A percentile compares a stretch with the other conserved stretches of the same genome.
Evolutionary conservation across 2,888 invertebrate species (phyloP).

Genomic region (Argyresthia goedartella): DNA sequence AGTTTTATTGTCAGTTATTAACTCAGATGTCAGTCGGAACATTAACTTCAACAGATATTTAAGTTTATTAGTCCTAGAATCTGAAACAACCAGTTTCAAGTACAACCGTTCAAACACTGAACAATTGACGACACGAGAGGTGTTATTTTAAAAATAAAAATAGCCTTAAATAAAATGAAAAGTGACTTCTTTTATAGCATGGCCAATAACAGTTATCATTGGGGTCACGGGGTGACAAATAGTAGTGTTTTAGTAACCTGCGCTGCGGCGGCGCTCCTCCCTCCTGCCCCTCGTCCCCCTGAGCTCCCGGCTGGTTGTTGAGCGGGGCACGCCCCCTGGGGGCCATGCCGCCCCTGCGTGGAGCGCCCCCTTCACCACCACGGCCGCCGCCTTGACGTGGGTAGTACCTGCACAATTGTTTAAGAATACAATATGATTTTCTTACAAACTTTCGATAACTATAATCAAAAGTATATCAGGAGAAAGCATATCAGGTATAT

Average conservation of each 20-base stretch:
- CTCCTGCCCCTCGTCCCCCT: conserved; percentile 56
- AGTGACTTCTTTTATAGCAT: no score
- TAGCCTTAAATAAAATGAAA: no score
- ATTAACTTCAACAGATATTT: no score
- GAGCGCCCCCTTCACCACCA: conserved; percentile 67
- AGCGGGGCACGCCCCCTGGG: conserved; percentile 55
- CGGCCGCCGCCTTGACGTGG: conserved; percentile 63
- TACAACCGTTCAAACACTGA: no score
- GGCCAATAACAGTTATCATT: neutral
- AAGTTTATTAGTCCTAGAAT: no score
- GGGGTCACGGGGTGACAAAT: neutral
- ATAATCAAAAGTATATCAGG: neutral
- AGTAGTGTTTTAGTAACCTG: conserved; percentile 19
- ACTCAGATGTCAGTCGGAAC: no score
- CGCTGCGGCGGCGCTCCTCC: conserved; percentile 56
- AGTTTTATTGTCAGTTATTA: no score
- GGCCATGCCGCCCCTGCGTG: conserved; percentile 72
- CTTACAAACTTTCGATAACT: neutral
- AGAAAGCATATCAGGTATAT: no score
- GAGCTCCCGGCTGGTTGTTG: conserved; percentile 55
- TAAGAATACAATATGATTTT: neutral
- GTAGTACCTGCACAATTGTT: conserved; percentile 46
- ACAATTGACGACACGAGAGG: no score
- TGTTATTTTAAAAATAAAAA: no score
- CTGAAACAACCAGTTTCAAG: no score